A percentile compares a stretch with the other conserved stretches of the same genome.
phyloP scores from a whole-genome alignment of 2,888 invertebrate species.

The Lycaena phlaeas region DNA sequence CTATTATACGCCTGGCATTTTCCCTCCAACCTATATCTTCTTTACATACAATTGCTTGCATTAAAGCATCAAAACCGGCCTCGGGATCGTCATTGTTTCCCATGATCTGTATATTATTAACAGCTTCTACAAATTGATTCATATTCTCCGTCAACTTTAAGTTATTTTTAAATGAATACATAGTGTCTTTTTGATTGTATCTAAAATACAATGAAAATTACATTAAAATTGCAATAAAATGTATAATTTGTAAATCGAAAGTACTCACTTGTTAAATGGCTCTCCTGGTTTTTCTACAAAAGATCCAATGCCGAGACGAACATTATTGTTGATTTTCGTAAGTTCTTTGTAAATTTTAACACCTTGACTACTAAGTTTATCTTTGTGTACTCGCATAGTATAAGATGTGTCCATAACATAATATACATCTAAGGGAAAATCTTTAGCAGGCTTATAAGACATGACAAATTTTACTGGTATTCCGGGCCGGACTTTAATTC shows the following conservation, averaged over 20 bases:
- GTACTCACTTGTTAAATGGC: slow-evolving; percentile 73
- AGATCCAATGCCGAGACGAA: slow-evolving; percentile 77
- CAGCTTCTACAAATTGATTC: slow-evolving; percentile 44
- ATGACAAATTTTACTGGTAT: slow-evolving; percentile 43
- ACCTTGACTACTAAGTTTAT: slow-evolving; percentile 61
- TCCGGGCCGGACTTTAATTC: slow-evolving; percentile 63
- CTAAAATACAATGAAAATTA: too few species aligned
- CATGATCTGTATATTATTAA: slow-evolving; percentile 7
- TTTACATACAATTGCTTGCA: slow-evolving; percentile 85
- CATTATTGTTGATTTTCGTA: slow-evolving; percentile 74
- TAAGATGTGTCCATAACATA: slow-evolving; percentile 85
- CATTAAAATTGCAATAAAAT: too few species aligned
- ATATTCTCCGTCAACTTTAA: slow-evolving; percentile 76
- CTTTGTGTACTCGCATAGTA: slow-evolving; percentile 78
- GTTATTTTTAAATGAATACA: slow-evolving; percentile 77
- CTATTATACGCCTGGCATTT: slow-evolving; percentile 79
- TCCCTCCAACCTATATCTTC: slow-evolving; percentile 83
- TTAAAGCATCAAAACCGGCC: slow-evolving; percentile 89
- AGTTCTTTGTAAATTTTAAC: slow-evolving; percentile 57
- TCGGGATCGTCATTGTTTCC: slow-evolving; percentile 81
- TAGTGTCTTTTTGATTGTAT: too few species aligned
- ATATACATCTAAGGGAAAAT: slow-evolving; percentile 88
- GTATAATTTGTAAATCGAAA: too few species aligned
- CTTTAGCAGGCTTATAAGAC: slow-evolving; percentile 75
- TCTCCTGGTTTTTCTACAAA: slow-evolving; percentile 79